Base-by-base conservation (phyloP, 2,113 vertebrate genomes). In the Andinoacara biseriatus region DNA sequence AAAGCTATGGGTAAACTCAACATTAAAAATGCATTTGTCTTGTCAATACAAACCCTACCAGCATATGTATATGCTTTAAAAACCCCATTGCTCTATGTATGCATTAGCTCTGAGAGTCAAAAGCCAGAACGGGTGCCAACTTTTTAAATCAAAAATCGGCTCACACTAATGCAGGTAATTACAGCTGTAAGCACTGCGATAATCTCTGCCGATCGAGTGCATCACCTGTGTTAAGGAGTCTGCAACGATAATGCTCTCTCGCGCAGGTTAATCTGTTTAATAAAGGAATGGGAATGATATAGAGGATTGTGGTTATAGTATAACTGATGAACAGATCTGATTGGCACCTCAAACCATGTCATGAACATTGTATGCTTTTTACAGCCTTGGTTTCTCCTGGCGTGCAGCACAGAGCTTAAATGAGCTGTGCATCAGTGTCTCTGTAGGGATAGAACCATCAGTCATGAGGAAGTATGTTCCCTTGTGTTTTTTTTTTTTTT, bases 1-100 rank as follows among this genome's bases (percentile, higher is more conserved):
- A 74, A 87, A 86, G 86, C 89, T 74, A 58, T 29, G 83, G 54
- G 57, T 89, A 88, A 90, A 82, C 78, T 62, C 29, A 8, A 63
- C 79, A 89, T 87, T 83, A 77, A 81, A 87, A 88, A 81, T 80
- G 20, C 33, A 81, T 82, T 79, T 52, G 11, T 60, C 63, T 22
- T 59, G 72, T 89, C 89, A 80, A 89, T 90, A 87, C 85, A 84
- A 88, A 62, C 60, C 69, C 58, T 84, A 49, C 24, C 60, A 6
- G 15, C 63, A 78, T 31, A 58, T 43, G 33, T 80, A 1, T 69
- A 20, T 52, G 17, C 43, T 72, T 72, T 72, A 52, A 72, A 1
- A 31, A 52, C 1, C 10, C 43, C 20, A 31, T 31, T 72, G 24
- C 29, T 69, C 1, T 31, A 52, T 72, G 43, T 31, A n/a, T 76